Evolutionary conservation across 64 coral and sea anemone species (phyloP), one percentile per base, ranked within the genome.

Genomic region (Trachythela sp.): DNA sequence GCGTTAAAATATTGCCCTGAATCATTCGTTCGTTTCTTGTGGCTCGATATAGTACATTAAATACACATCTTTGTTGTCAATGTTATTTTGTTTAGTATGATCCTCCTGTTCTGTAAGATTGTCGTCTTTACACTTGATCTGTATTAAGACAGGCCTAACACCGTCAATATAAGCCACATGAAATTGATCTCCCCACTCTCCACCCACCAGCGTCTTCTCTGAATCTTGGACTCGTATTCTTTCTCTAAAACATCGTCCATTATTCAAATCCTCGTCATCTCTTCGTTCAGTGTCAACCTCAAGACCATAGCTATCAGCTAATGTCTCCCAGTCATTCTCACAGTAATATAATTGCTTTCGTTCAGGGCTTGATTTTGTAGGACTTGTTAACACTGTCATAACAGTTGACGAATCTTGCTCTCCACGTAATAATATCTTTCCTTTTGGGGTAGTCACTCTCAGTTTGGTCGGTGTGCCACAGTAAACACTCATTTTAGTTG

Each of bases 111-210:
- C 59, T n/a, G 30, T 2, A 22, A 68, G 20, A 68, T 68, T 31
- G 2, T 80, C 75, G 33, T 80, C 75, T 80, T 80, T 80, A 39
- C 75, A 80, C 9, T 80, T 80, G 30, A 80, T 35, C 8, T 80
- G 75, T 29, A 80, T 80, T 39, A 80, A 39, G 31, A 80, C 34
- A 37, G 75, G 27, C 30, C 15, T 35, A 34, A 80, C 75, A 20
- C 75, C 75, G 14, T 80, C 37, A 80, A 80, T 80, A 80, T 37
- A 80, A 17, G 33, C 75, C 31, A 80, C 75, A 37, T 39, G 75
- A 39, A 80, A 80, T 18, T 80, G 75, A 39, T 80, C 75, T 37
- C 75, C 75, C 75, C 75, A 80, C 15, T 80, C 75, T 35, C 75
- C 75, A 29, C 75, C 75, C 15, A 80, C 75, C 37, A 80, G 9